Base-by-base conservation (phyloP, 35 echinoderm and acorn worm genomes). In the Stichopus chloronotus region DNA sequence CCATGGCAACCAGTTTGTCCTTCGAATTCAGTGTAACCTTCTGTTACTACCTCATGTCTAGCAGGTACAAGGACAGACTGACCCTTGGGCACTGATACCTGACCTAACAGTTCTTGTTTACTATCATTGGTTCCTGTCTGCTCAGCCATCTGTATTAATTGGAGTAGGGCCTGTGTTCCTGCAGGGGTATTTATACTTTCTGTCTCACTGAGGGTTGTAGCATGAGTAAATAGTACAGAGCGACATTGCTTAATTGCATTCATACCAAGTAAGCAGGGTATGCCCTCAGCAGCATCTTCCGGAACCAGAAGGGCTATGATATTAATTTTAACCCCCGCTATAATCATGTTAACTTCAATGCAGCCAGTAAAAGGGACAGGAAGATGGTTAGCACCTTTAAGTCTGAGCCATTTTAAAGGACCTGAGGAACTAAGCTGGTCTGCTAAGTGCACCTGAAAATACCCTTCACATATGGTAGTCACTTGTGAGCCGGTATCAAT, bases 401-500 rank as follows among this genome's bases (percentile, higher is more conserved):
- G 5, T 13, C 53, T 61, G 7, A 88, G 86, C 86, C 86, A 88
- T 1, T 9, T 53, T 58, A 54, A 43, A 1, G 56, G 56, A 30
- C 56, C 1, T 1, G 56, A 23, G 7, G 1, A 6, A 8, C 8
- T 55, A 24, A 13, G 6, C 57, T 88, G 9, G 61, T 8, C 56
- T 19, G 56, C 20, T n/a, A 88, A 63, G 52, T 88, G 61, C 25
- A 1, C 24, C 11, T 65, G 9, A 53, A 88, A 88, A 58, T 63
- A 88, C 7, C 9, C 61, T 24, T 88, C 86, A 60, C 4, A 63
- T 55, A 88, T 1, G 8, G 86, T 88, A 19, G 86, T 88, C 12
- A 88, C 86, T 25, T 88, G 61, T 7, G 86, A 88, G 4, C 86
- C 86, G 24, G 86, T 88, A 69, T 88, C 86, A 13, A 88, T 88